These are phyloP conservation scores for Reinhardtius hippoglossoides DNA, from an alignment of 2,113 vertebrate species.

Conservation along the genomic window DNA sequence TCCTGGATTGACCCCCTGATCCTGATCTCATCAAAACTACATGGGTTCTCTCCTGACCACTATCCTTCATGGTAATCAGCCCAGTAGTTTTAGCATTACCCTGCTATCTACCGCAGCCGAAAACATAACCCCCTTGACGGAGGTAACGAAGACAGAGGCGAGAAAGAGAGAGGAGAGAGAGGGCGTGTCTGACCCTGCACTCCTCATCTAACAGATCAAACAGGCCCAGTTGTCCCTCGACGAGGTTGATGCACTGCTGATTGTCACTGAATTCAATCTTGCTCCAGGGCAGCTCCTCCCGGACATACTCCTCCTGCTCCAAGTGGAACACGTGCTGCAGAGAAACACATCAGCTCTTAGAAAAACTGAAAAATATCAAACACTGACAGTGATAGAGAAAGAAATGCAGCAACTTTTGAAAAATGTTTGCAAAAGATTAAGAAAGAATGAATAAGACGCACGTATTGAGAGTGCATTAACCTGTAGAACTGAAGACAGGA, in stretches of 20 bases:
- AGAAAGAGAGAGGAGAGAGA: neutral
- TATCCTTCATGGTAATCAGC: too few relatives aligned
- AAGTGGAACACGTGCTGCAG: constrained; percentile 85
- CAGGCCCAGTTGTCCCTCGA: constrained; percentile 82
- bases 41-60: too few relatives aligned
- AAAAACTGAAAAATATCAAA: neutral
- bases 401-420: neutral
- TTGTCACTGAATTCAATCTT: constrained; percentile 85
- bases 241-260: constrained; percentile 83
- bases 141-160: too few relatives aligned
- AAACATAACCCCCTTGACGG: too few relatives aligned
- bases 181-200: constrained; percentile 75
- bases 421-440: neutral
- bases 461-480: too few relatives aligned
- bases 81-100: too few relatives aligned
- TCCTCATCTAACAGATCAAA: constrained; percentile 87
- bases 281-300: constrained; percentile 85
- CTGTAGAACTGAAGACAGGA: neutral
- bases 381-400: too few relatives aligned
- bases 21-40: too few relatives aligned
- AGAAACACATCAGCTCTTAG: constrained; percentile 1
- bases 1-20: too few relatives aligned
- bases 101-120: too few relatives aligned
- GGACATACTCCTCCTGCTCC: constrained; percentile 86
- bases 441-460: neutral